A percentile compares a stretch with the other conserved stretches of the same genome.
These are phyloP conservation scores for Podarcis raffonei DNA, from an alignment of 2,113 vertebrate genomes.

Conservation along the genomic window DNA sequence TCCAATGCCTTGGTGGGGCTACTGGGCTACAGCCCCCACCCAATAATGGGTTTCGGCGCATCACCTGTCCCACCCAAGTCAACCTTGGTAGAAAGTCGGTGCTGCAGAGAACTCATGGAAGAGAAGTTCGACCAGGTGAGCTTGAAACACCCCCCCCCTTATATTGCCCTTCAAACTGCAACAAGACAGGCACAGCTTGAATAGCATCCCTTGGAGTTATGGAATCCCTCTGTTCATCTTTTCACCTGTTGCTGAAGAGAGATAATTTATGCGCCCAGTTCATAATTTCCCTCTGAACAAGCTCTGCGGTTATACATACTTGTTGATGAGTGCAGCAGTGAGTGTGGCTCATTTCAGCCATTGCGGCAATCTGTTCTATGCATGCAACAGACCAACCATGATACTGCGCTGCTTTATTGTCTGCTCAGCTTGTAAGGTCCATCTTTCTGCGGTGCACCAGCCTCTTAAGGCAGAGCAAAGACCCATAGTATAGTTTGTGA, in stretches of 20 bases:
- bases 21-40: slow-evolving; percentile 91
- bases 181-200: not conserved
- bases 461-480: too few species aligned
- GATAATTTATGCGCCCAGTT: too few species aligned
- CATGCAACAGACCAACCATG: not conserved
- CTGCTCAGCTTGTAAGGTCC: not conserved
- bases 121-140: slow-evolving; percentile 94
- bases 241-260: too few species aligned
- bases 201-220: too few species aligned
- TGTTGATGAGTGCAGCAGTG: too few species aligned
- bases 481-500: too few species aligned
- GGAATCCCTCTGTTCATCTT: too few species aligned
- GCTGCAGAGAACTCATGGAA: slow-evolving; percentile 97
- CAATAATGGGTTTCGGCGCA: slow-evolving; percentile 90
- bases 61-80: slow-evolving; percentile 88
- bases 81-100: slow-evolving; percentile 93
- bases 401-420: not conserved
- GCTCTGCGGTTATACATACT: too few species aligned
- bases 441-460: not conserved
- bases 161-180: not conserved
- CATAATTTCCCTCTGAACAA: too few species aligned
- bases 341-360: not conserved
- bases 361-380: not conserved
- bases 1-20: slow-evolving; percentile 94
- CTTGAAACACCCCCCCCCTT: too few species aligned